Conservation (phyloP, 2,888 invertebrate genomes). For the Halictus quadricinctus region DNA sequence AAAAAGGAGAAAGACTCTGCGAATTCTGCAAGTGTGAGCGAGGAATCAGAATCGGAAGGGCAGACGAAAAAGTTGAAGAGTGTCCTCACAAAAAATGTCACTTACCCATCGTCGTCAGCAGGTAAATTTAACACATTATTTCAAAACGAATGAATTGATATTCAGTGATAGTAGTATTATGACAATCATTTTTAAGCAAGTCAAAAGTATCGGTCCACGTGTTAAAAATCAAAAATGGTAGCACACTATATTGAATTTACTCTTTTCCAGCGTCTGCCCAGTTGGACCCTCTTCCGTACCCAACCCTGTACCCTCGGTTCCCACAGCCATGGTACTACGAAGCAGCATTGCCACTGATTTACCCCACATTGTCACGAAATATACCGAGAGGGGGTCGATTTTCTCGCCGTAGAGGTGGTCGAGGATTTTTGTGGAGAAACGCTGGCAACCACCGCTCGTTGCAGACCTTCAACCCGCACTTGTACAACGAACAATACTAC, state of each 20-base stretch:
- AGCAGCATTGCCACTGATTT: slow-evolving; percentile 74
- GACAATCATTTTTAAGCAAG: too few species aligned
- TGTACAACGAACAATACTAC: slow-evolving; percentile 83
- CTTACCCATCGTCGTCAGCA: slow-evolving; percentile 64
- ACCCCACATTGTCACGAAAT: slow-evolving; percentile 69
- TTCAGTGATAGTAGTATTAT: too few species aligned
- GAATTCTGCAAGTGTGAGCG: slow-evolving; percentile 58
- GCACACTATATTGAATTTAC: neutral
- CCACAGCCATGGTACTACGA: slow-evolving; percentile 79
- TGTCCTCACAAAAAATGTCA: slow-evolving; percentile 67
- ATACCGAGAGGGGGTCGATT: slow-evolving; percentile 71
- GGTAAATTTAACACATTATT: slow-evolving; percentile 44
- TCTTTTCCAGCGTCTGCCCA: slow-evolving; percentile 55
- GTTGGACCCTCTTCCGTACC: slow-evolving; percentile 68
- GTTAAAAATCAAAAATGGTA: neutral
- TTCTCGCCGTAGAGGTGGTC: slow-evolving; percentile 72
- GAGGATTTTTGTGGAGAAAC: slow-evolving; percentile 67
- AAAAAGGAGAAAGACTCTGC: slow-evolving; percentile 71
- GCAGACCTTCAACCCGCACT: slow-evolving; percentile 79
- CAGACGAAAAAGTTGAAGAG: slow-evolving; percentile 76
- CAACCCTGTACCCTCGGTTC: slow-evolving; percentile 74
- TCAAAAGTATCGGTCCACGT: too few species aligned
- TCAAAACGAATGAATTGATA: too few species aligned
- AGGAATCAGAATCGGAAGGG: slow-evolving; percentile 68
- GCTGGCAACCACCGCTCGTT: slow-evolving; percentile 68